Conservation (phyloP, 1,140 invertebrate species). For the Tetramorium simillimum region DNA sequence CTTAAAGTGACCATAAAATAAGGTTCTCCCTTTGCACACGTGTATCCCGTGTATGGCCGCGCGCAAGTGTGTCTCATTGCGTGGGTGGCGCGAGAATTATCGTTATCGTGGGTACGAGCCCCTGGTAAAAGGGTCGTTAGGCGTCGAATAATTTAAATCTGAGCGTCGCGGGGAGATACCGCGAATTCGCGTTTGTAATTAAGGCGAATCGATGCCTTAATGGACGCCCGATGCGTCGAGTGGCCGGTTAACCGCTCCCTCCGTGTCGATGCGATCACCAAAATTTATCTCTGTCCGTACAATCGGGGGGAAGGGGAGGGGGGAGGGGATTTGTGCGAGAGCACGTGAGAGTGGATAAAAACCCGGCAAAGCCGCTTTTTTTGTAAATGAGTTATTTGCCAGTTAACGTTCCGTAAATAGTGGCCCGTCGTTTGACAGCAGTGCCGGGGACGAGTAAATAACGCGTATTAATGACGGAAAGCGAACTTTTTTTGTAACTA, state of each 20-base stretch:
- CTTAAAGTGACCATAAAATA: constrained; percentile 62
- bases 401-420: constrained; percentile 46
- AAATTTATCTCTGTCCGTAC: constrained; percentile 43
- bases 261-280: constrained; percentile 9
- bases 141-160: constrained; percentile 60
- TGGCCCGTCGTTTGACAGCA: constrained; percentile 17
- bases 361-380: constrained; percentile 12
- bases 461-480: constrained; percentile 27
- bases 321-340: not conserved
- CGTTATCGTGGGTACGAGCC: constrained; percentile 11
- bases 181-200: constrained; percentile 31
- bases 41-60: not conserved
- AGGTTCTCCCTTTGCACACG: constrained; percentile 1
- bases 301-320: not conserved
- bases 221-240: not conserved
- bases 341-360: not conserved
- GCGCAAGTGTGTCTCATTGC: constrained; percentile 7
- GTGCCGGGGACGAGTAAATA: constrained; percentile 26
- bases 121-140: constrained; percentile 59
- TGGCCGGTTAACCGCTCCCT: constrained; percentile 19
- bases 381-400: constrained; percentile 48
- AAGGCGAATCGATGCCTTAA: constrained; percentile 59
- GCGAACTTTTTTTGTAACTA: constrained; percentile 5
- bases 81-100: constrained; percentile 39
- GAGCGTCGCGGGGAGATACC: not conserved